Evolutionary conservation across 1,140 invertebrate genomes (phyloP).

Genomic region (Drosophila ironensis): DNA sequence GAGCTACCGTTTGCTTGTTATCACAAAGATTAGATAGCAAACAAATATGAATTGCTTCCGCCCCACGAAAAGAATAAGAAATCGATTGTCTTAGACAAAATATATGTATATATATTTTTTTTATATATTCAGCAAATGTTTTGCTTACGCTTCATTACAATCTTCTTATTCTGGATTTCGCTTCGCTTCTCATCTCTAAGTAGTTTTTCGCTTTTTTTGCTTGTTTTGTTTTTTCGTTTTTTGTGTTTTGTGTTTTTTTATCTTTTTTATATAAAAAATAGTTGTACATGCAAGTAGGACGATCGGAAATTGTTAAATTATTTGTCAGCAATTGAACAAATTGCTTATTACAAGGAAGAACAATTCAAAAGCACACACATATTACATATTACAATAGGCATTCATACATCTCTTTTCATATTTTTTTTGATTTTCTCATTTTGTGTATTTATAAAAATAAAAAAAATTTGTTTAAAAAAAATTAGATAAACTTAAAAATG

Average conservation of each 20-base stretch:
- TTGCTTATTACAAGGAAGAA: slow-evolving; percentile 18
- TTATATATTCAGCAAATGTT: slow-evolving; percentile 52
- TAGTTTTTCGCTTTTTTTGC: neutral
- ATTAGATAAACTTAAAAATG: slow-evolving; percentile 47
- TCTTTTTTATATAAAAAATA: slow-evolving; percentile 47
- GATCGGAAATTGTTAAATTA: slow-evolving; percentile 48
- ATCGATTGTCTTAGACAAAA: slow-evolving; percentile 18
- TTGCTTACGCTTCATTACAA: slow-evolving; percentile 25
- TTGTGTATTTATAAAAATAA: slow-evolving; percentile 66
- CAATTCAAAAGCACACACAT: slow-evolving; percentile 24
- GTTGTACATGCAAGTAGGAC: slow-evolving; percentile 64
- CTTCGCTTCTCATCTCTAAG: slow-evolving; percentile 13
- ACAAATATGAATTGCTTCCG: neutral
- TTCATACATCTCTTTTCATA: slow-evolving; percentile 2
- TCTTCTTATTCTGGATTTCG: slow-evolving; percentile 23
- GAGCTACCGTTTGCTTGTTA: neutral
- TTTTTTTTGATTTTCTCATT: slow-evolving; percentile 6
- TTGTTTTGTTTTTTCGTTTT: neutral
- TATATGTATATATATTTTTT: slow-evolving; percentile 37
- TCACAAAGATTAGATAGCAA: neutral
- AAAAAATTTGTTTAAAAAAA: slow-evolving; percentile 66
- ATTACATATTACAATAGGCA: slow-evolving; percentile 9
- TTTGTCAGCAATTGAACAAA: slow-evolving; percentile 17
- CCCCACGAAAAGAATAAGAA: neutral
- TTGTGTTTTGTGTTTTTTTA: slow-evolving; percentile 3